These are phyloP conservation scores for Aporophyla lueneburgensis DNA, from an alignment of 2,888 invertebrate genomes.

Conservation along the genomic window DNA sequence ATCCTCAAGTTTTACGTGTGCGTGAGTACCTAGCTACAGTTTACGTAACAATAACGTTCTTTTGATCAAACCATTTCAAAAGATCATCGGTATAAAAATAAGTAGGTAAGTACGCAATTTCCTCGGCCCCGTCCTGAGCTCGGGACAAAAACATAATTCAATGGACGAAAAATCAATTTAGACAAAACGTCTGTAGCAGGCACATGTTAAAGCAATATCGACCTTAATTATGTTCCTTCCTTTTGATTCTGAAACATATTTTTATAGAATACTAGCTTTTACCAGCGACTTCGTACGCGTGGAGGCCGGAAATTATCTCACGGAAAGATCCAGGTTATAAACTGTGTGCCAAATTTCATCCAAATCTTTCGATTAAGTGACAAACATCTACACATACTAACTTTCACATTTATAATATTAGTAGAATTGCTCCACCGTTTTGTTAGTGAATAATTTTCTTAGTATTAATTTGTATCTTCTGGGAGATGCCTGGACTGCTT, in stretches of 20 bases:
- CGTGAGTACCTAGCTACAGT: slow-evolving; percentile 1
- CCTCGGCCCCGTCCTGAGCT: slow-evolving; percentile 28
- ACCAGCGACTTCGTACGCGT: no score
- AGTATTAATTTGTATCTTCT: slow-evolving; percentile 46
- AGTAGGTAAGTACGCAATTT: slow-evolving; percentile 35
- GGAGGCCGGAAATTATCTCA: no score
- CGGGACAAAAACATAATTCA: slow-evolving; percentile 50
- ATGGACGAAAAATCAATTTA: slow-evolving; percentile 56
- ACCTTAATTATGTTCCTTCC: slow-evolving; percentile 40
- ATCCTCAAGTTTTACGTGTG: slow-evolving; percentile 22
- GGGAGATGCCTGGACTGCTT: slow-evolving; percentile 40
- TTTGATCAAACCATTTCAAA: slow-evolving; percentile 45
- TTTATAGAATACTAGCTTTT: slow-evolving; percentile 15
- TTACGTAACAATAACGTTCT: slow-evolving; percentile 21
- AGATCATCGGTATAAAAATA: slow-evolving; percentile 27
- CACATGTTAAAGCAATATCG: slow-evolving; percentile 49
- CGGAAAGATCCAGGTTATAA: no score
- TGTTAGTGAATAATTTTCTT: slow-evolving; percentile 9
- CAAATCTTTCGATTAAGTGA: no score
- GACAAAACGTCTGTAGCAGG: slow-evolving; percentile 60
- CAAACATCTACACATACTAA: no score
- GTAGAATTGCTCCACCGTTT: no score
- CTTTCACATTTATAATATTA: no score
- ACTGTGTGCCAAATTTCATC: no score
- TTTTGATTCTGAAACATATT: slow-evolving; percentile 36